These are phyloP conservation scores for Turritopsis rubra DNA, from an alignment of 30 jellyfish, hydroid and myxozoan genomes.

Conservation along the genomic window DNA sequence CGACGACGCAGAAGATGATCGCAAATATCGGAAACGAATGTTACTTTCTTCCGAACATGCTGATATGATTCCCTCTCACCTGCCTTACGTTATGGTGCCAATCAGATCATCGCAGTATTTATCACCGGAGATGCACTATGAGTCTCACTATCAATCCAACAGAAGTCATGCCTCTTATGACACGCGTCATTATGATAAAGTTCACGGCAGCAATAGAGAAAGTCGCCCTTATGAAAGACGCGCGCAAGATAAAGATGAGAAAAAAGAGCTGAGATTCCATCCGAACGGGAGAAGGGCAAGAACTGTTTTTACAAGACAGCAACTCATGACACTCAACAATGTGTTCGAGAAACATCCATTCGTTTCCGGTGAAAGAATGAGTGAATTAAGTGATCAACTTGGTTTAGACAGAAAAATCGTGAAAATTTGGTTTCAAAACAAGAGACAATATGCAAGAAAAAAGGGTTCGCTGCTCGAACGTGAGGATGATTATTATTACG, in stretches of 20 bases:
- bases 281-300: slow-evolving; percentile 39
- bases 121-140: slow-evolving; percentile 11
- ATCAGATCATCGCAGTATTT: slow-evolving; percentile 1
- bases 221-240: background rate
- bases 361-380: slow-evolving; percentile 42
- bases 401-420: slow-evolving; percentile 33
- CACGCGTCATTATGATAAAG: background rate
- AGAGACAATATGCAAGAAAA: slow-evolving; percentile 32
- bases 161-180: background rate
- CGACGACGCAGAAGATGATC: background rate
- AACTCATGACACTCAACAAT: slow-evolving; percentile 27
- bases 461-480: slow-evolving; percentile 32
- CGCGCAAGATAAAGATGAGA: slow-evolving; percentile 5
- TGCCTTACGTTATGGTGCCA: slow-evolving; percentile 17
- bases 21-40: background rate
- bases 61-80: background rate
- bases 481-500: slow-evolving; percentile 26
- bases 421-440: slow-evolving; percentile 39
- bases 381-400: slow-evolving; percentile 37
- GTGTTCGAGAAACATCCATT: slow-evolving; percentile 36
- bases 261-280: slow-evolving; percentile 28
- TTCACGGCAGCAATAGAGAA: background rate
- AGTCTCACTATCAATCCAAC: slow-evolving; percentile 4
- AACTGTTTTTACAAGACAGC: slow-evolving; percentile 33
- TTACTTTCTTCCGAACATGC: background rate